Base-by-base conservation (phyloP, 2,888 invertebrate species). In the Epiblema foenella region DNA sequence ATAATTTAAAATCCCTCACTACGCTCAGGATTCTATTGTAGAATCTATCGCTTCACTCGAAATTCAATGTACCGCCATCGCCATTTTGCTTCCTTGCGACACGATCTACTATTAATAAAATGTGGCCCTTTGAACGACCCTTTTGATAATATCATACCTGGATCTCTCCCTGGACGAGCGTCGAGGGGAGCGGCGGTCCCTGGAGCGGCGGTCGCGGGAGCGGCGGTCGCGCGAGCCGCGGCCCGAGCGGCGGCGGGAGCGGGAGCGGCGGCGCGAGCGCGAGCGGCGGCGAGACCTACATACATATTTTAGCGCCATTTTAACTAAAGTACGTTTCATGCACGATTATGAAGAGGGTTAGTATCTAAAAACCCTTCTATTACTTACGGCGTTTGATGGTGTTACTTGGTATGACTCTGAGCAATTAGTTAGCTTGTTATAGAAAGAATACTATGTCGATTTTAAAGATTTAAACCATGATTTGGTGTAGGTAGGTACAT, bases 201-300 rank as follows among this genome's bases (percentile, higher is more conserved):
- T 78, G 2, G 92, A 91, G 67, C 91, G 88, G 0, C 91, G 89
- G 49, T 89, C 91, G 39, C 37, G 17, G 37, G 87, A 87, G 73
- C 87, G 85, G 0, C 88, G 84, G 46, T 89, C 90, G 1, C 89
- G 85, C n/a, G 92, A 91, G 56, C 78, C 82, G 8, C 91, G 88
- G 0, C 84, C 93, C 15, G 90, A 89, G 75, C 91, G 90, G 18
- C 90, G 89, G 12, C 86, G 86, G 8, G 92, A 89, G 15, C 86
- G 83, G 1, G 91, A 90, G n/a, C 92, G 89, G 68, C 86, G 82
- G 49, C 91, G 88, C 0, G 91, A 91, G 1, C 90, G 86, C 8
- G 93, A 93, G 15, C 92, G 88, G 8, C 92, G 90, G 3, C 92
- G 87, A 10, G 91, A 90, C 80, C 91, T 91, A 63, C 4, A 12